Evolutionary conservation across 1,140 invertebrate genomes (phyloP).

Genomic region (Neodiprion pinetum): DNA sequence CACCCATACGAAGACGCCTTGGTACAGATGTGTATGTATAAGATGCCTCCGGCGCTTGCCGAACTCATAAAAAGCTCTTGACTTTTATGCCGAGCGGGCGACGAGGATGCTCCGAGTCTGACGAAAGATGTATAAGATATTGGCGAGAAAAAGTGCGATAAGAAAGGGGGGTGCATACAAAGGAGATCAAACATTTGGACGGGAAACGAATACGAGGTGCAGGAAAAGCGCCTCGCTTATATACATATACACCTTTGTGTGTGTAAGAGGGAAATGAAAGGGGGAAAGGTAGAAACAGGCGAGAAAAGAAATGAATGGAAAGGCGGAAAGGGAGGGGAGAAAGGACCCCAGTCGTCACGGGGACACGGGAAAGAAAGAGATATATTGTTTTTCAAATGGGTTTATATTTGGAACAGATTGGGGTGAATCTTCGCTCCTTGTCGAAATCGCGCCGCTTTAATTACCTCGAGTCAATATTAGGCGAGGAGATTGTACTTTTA

Average conservation of each 20-base stretch:
- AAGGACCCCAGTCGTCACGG: not conserved
- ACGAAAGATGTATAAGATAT: not conserved
- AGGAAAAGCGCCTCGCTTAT: not conserved
- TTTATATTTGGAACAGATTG: not conserved
- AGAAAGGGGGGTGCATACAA: slow-evolving; percentile 6
- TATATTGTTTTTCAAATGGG: not conserved
- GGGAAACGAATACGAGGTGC: not conserved
- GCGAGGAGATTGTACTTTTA: too few relatives aligned
- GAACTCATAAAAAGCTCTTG: slow-evolving; percentile 1
- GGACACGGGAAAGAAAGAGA: not conserved
- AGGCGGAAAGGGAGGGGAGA: not conserved
- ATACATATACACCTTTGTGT: too few relatives aligned
- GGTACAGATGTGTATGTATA: not conserved
- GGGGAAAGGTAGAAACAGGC: not conserved
- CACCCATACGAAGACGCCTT: not conserved
- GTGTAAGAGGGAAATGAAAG: too few relatives aligned
- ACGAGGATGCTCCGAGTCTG: not conserved
- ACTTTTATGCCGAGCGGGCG: not conserved
- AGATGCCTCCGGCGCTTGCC: not conserved
- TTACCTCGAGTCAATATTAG: too few relatives aligned
- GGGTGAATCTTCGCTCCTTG: not conserved
- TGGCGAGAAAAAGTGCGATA: not conserved
- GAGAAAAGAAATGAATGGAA: not conserved
- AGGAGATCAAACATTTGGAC: slow-evolving; percentile 3
- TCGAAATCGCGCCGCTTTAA: too few relatives aligned